phyloP scores from a whole-genome alignment of 2,797 vertebrate genomes.

The Carduelis carduelis region DNA sequence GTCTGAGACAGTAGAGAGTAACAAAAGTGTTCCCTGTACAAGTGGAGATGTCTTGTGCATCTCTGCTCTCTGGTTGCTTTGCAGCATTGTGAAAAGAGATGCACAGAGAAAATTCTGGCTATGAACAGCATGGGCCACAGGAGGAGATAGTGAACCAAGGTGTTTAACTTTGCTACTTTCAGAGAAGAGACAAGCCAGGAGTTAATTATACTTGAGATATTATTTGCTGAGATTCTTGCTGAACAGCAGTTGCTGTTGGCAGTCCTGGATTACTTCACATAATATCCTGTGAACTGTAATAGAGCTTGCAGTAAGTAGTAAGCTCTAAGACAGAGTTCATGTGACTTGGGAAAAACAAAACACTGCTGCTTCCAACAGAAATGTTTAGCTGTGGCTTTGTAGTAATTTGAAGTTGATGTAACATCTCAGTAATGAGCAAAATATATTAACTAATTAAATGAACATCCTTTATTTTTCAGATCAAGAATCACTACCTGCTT shows the following conservation, averaged over 20 bases:
- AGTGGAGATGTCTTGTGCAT: background rate
- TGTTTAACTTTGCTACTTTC: slow-evolving; percentile 9
- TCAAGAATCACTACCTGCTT: background rate
- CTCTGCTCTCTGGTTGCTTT: background rate
- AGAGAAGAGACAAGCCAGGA: background rate
- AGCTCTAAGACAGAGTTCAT: background rate
- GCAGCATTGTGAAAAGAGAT: background rate
- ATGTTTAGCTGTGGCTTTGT: background rate
- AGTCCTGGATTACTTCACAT: background rate
- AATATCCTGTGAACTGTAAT: background rate
- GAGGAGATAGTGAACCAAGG: background rate
- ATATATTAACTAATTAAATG: background rate
- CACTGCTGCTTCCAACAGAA: background rate
- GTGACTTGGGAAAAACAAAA: background rate
- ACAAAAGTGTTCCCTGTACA: background rate
- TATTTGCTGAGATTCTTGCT: background rate
- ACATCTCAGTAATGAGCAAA: background rate
- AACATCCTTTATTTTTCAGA: background rate
- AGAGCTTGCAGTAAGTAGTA: background rate
- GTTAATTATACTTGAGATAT: background rate
- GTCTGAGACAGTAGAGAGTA: background rate
- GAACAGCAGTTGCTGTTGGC: background rate
- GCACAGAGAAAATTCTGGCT: background rate
- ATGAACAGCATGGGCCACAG: background rate
- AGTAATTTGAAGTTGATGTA: background rate